phyloP scores from a whole-genome alignment of 1,140 invertebrate species.

The Steinernema feltiae region DNA sequence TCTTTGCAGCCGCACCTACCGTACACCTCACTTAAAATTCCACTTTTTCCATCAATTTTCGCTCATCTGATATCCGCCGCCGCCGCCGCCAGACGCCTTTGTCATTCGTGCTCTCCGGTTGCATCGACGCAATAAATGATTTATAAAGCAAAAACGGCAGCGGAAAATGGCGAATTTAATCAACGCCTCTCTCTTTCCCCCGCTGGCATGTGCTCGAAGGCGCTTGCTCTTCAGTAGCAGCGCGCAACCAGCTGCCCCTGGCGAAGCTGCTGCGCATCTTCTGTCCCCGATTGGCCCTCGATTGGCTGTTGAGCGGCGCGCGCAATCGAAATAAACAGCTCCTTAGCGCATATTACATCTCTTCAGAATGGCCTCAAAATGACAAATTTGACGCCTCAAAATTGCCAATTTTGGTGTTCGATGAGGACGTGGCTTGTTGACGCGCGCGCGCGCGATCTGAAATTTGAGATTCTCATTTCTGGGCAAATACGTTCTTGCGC shows the following conservation, averaged over 20 bases:
- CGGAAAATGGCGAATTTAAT: slow-evolving; percentile 6
- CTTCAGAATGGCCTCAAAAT: background rate
- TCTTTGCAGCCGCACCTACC: no score
- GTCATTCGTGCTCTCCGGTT: background rate
- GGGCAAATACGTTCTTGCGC: background rate
- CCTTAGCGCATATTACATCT: background rate
- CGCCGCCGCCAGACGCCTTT: background rate
- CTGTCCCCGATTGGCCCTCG: background rate
- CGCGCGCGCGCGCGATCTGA: no score
- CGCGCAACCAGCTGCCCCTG: background rate
- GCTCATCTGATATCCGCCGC: background rate
- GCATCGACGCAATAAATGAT: slow-evolving; percentile 8
- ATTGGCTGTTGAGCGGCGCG: background rate
- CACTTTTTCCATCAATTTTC: background rate
- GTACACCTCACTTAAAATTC: no score
- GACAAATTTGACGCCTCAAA: background rate
- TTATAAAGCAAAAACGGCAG: slow-evolving; percentile 8
- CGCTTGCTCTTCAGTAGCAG: background rate
- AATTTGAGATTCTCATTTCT: background rate
- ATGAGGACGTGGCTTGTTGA: background rate
- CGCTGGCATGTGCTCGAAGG: background rate
- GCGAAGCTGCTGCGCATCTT: background rate
- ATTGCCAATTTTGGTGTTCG: background rate
- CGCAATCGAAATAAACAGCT: background rate
- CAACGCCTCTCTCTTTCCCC: background rate